A percentile compares a stretch with the other conserved stretches of the same genome.
phyloP scores from a whole-genome alignment of 1,140 invertebrate species.

The Polypedilum vanderplanki region DNA sequence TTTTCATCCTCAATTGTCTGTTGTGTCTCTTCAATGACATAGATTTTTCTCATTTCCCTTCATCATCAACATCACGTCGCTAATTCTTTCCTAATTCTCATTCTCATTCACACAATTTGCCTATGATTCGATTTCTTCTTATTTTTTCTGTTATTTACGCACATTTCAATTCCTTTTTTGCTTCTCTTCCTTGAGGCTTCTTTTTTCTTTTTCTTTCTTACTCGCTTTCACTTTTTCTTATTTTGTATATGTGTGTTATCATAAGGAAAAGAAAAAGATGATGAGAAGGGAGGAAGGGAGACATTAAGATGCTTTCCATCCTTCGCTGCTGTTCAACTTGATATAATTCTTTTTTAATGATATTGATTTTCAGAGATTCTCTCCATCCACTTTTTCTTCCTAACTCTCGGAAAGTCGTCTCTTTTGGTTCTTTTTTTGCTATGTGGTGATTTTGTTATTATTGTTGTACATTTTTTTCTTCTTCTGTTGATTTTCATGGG shows the following conservation, averaged over 20 bases:
- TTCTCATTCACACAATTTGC: constrained; percentile 22
- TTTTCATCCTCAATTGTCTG: background rate
- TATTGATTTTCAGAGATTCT: constrained; percentile 27
- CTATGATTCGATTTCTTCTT: background rate
- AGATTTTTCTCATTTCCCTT: background rate
- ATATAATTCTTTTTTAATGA: constrained; percentile 29
- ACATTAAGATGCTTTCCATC: constrained; percentile 10
- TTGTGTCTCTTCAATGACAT: background rate
- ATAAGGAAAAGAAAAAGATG: background rate
- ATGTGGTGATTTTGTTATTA: background rate
- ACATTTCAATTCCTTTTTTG: background rate
- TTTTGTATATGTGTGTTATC: background rate
- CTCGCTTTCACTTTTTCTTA: too few species aligned
- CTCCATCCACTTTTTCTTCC: background rate
- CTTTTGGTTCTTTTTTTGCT: too few species aligned
- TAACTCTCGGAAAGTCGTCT: background rate
- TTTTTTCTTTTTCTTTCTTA: background rate
- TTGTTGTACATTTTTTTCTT: background rate
- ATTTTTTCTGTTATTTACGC: background rate
- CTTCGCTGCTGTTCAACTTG: background rate
- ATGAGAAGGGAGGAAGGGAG: background rate
- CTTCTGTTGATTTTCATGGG: background rate
- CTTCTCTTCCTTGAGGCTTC: background rate
- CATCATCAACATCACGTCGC: constrained; percentile 25
- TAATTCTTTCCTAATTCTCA: constrained; percentile 27